Evolutionary conservation across 2,797 vertebrate genomes (phyloP), one percentile per base, ranked within the genome.

Genomic region (Thalassophryne amazonica): DNA sequence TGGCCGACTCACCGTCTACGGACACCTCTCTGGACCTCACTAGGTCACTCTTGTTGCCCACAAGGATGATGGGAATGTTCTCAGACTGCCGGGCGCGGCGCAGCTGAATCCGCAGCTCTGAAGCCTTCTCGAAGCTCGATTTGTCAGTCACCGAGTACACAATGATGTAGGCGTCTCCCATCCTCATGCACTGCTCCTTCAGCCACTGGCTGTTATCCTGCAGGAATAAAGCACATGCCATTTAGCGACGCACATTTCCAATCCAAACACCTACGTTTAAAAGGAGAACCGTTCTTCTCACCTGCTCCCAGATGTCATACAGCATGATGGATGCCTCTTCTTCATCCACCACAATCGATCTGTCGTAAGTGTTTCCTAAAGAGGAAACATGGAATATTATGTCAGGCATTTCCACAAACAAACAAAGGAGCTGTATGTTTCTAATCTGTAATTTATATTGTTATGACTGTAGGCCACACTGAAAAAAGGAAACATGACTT

Each of bases 101-200:
- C 36, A 99, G 89, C 87, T 99, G 97, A 60, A 99, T 98, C 36
- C 97, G 88, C 31, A 99, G 89, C 75, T 99, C 97, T 1, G 97
- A 98, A 2, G 97, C 97, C 69, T 98, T 99, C 84, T 99, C 97
- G 1, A 99, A 99, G 79, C 97, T 99, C 5, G 92, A 91, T 76
- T 97, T 98, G 88, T 99, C 97, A 0, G 97, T 99, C 66, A 99
- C 95, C 0, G 97, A 99, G 75, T 99, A 99, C 3, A 98, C 97
- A 2, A 99, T 99, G 82, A 99, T 93, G 48, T 98, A 99, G 14
- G 97, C 97, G 12, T 99, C 97, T 39, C 97, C 97, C 94, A 98
- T 95, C 69, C 93, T 92, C 96, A 99, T 98, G 76, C 96, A 98
- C 82, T 98, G 96, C 7, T 96, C 93, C 54, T 94, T 93, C 45